Evolutionary conservation across 2,113 vertebrate genomes (phyloP).

Genomic region (Narcine bancroftii): DNA sequence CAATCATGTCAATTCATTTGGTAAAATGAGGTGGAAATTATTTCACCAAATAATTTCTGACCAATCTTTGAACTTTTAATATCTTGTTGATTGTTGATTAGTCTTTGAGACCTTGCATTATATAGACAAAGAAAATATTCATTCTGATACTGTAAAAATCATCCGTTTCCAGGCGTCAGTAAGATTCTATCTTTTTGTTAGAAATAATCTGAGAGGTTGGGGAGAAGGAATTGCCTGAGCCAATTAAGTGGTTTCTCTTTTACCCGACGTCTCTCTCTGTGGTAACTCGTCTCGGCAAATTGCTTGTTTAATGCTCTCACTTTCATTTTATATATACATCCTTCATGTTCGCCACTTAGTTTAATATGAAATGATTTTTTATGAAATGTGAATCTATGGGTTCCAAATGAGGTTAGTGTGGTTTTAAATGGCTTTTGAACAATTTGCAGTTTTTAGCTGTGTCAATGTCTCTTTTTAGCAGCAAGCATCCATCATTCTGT

Average conservation of each 20-base stretch:
- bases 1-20: background rate
- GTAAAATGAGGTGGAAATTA: background rate
- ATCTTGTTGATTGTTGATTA: background rate
- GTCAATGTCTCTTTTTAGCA: slow-evolving; percentile 37
- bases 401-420: slow-evolving; percentile 28
- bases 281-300: background rate
- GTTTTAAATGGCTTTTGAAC: slow-evolving; percentile 12
- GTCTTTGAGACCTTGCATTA: background rate
- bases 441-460: slow-evolving; percentile 8
- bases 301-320: background rate
- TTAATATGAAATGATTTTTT: background rate
- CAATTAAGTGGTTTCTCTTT: background rate
- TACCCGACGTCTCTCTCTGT: background rate
- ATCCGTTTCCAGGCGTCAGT: background rate
- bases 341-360: background rate
- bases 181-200: background rate
- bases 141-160: background rate
- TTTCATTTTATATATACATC: background rate
- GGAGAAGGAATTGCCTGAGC: background rate
- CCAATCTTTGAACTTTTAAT: background rate
- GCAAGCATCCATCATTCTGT: slow-evolving; percentile 46
- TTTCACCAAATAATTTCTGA: background rate
- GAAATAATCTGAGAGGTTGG: background rate
- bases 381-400: background rate
- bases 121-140: background rate